Base-by-base conservation (phyloP, 2,797 vertebrate genomes). In the Coregonus suidteri region DNA sequence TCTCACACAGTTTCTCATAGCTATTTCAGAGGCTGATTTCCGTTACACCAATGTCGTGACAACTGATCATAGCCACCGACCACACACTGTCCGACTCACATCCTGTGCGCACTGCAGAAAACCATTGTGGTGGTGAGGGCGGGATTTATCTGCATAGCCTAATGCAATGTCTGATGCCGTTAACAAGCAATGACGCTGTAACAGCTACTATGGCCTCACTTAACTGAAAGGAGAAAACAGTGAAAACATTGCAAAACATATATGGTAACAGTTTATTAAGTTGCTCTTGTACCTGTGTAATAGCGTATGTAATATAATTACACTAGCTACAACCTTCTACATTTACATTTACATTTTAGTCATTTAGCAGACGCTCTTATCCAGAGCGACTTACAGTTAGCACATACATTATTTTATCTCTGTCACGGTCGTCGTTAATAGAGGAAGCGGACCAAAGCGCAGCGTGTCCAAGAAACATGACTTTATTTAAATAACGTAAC, bases 81-180 rank as follows among this genome's bases (percentile, higher is more conserved):
- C 74, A 73, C 83, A 80, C 62, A 75, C 70, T 75, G 79, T 82
- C 85, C 77, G n/a, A 86, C 72, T 79, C 76, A 85, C 75, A 88
- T 90, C 87, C 85, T 82, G 75, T 31, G 34, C 18, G 52, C 66
- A 77, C 18, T 69, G 13, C 41, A 47, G 7, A 3, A 47, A 47
- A 47, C 9, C 41, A 47, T 9, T 47, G 7, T 0, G 7, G 7
- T 0, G 2, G 41, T 1, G 7, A 5, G 35, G 5, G 35, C 4
- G 37, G 37, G 6, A n/a, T 41, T 75, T 78, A 59, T 37, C 54
- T 53, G 2, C 6, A 6, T 51, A 51, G 6, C 16, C 16, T 6
- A 59, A 59, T 47, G 41, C 41, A 11, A 47, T 47, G 41, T 47
- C 41, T 59, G n/a, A 59, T 59, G 56, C 1, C 6, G 16, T 59